A percentile compares a stretch with the other conserved stretches of the same genome.
phyloP scores from a whole-genome alignment of 2,888 invertebrate species.

The Ochropacha duplaris region DNA sequence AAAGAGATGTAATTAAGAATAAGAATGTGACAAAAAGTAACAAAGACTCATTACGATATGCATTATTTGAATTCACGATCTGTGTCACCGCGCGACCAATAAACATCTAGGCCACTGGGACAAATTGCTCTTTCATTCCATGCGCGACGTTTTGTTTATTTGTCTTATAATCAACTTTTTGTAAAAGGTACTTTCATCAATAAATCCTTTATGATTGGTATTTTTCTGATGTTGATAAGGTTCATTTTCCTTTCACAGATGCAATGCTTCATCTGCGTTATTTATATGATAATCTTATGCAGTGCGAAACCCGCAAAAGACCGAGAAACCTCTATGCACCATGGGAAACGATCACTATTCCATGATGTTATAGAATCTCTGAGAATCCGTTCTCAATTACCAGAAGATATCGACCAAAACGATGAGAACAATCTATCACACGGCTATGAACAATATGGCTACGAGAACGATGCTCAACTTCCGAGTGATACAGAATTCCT shows the following conservation, averaged over 20 bases:
- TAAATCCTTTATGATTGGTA: neutral
- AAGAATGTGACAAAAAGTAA: constrained; percentile 3
- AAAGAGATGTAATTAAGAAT: constrained; percentile 5
- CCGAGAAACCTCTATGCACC: constrained; percentile 39
- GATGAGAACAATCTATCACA: constrained; percentile 66
- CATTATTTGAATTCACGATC: neutral
- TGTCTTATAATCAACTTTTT: neutral
- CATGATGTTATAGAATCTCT: constrained; percentile 73
- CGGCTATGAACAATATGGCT: constrained; percentile 55
- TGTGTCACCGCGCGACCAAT: constrained; percentile 14
- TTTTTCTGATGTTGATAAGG: neutral
- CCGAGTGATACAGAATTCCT: constrained; percentile 63
- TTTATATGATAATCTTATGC: constrained; percentile 66
- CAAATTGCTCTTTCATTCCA: constrained; percentile 11
- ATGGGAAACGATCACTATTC: constrained; percentile 64
- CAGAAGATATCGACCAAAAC: constrained; percentile 58
- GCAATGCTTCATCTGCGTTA: constrained; percentile 75
- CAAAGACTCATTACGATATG: neutral
- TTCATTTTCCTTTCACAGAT: constrained; percentile 55
- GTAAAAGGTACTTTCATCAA: neutral
- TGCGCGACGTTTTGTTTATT: neutral
- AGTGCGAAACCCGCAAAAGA: constrained; percentile 56
- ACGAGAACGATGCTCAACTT: constrained; percentile 56
- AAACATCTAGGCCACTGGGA: constrained; percentile 18
- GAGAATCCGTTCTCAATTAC: constrained; percentile 58